Base-by-base conservation (phyloP, 2,888 invertebrate species). In the Stenodema calcarata region DNA sequence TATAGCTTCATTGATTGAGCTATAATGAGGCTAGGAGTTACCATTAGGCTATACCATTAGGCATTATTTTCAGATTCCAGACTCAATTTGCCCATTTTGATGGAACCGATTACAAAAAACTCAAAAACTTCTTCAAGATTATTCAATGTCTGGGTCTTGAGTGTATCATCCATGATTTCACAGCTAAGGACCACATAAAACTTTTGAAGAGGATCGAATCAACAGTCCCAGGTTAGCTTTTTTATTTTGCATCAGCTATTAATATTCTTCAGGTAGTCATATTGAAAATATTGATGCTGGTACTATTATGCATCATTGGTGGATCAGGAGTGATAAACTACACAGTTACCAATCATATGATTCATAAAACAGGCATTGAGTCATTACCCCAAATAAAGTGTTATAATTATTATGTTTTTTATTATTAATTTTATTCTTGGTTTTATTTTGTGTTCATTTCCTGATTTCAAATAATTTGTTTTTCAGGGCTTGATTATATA, bases 131-230 rank as follows among this genome's bases (percentile, higher is more conserved):
- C 42, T 82, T 82, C 69, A 82, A 69, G 42, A 28, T 82, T 12
- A 35, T 35, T 9, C 62, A 41, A 9, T 18, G 18, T 27, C 9
- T 69, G 12, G 69, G 62, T 18, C 41, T 35, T 2, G 41, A 62
- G 18, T 14, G n/a, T 18, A 27, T 69, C 12, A 69, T 82, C 16
- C 18, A 82, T 11, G 69, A 16, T 27, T 69, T 82, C 14, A 23
- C 42, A 11, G 35, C 82, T 16, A 82, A 82, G 35, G 82, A 82
- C 23, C 82, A 82, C 69, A 18, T 82, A 30, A 82, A 82, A 41
- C 62, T 82, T 14, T 69, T 82, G 82, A 82, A 82, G 62, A 62
- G 44, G 12, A 69, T 69, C 9, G 82, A 82, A 69, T 82, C 82
- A 12, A 82, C 82, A 23, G 69, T 82, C 6, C 69, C 82, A 62